Conservation (phyloP, 2,888 invertebrate species). For the Anodontia alba region DNA sequence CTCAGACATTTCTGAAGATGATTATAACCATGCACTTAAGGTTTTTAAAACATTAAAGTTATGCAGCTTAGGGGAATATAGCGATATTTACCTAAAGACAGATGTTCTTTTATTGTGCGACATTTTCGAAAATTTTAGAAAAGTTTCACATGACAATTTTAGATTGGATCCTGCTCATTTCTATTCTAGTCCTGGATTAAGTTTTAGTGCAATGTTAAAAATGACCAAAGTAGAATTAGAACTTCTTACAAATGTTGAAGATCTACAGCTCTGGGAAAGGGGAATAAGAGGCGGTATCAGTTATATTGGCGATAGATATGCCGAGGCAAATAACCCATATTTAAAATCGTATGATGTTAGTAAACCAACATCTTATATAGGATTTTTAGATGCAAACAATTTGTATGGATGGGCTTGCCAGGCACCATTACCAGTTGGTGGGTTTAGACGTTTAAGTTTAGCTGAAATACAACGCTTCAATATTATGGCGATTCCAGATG, state of each 20-base stretch:
- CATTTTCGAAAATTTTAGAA: conserved; percentile 79
- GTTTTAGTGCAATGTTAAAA: neutral
- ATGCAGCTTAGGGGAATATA: neutral
- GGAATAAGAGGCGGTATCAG: no score
- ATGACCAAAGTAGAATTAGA: conserved; percentile 66
- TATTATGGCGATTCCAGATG: neutral
- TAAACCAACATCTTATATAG: neutral
- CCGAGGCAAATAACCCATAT: neutral
- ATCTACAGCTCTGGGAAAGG: no score
- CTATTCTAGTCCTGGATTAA: neutral
- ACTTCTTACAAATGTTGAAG: conserved; percentile 70
- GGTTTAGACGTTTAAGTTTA: conserved; percentile 39
- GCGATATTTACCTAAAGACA: neutral
- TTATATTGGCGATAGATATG: no score
- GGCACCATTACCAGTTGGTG: conserved; percentile 65
- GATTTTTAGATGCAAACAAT: conserved; percentile 31
- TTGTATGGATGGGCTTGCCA: conserved; percentile 61
- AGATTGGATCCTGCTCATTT: conserved; percentile 64
- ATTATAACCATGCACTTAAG: neutral
- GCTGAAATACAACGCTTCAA: neutral
- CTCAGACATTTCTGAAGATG: neutral
- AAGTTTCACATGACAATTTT: conserved; percentile 64
- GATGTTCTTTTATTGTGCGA: conserved; percentile 73
- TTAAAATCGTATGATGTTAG: neutral
- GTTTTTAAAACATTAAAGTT: neutral